phyloP scores from a whole-genome alignment of 1,140 invertebrate species.

The Pentalonia nigronervosa region DNA sequence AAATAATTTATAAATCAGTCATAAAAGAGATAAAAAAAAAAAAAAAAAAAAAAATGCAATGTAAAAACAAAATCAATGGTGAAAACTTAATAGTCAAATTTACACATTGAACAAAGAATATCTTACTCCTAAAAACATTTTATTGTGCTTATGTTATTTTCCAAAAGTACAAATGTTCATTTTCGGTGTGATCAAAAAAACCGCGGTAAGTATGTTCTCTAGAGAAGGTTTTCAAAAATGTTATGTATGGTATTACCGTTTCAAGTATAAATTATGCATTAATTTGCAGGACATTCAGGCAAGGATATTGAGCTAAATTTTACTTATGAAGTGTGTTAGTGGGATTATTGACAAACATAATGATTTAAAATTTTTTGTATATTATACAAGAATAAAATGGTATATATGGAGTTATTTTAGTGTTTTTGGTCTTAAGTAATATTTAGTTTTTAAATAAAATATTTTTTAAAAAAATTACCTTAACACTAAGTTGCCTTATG shows the following conservation, averaged over 20 bases:
- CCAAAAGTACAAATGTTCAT: neutral
- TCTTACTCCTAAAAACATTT: neutral
- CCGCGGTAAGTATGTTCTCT: neutral
- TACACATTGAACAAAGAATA: neutral
- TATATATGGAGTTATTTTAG: neutral
- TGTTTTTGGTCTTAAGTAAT: neutral
- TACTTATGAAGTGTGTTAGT: neutral
- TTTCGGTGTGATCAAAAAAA: neutral
- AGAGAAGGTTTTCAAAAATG: neutral
- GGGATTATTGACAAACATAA: neutral
- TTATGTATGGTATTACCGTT: neutral
- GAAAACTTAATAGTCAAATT: neutral
- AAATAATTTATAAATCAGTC: neutral
- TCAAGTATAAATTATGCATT: neutral
- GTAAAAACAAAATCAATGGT: neutral
- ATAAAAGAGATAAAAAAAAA: neutral
- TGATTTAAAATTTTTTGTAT: neutral
- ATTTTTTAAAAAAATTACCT: too few species aligned
- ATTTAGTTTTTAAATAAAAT: neutral
- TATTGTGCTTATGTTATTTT: neutral
- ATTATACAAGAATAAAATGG: neutral
- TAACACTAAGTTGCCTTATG: neutral
- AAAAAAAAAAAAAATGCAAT: neutral
- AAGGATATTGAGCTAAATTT: neutral
- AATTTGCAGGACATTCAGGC: neutral